These are phyloP conservation scores for Danionella dracula DNA, from an alignment of 2,797 vertebrate genomes.

Conservation along the genomic window DNA sequence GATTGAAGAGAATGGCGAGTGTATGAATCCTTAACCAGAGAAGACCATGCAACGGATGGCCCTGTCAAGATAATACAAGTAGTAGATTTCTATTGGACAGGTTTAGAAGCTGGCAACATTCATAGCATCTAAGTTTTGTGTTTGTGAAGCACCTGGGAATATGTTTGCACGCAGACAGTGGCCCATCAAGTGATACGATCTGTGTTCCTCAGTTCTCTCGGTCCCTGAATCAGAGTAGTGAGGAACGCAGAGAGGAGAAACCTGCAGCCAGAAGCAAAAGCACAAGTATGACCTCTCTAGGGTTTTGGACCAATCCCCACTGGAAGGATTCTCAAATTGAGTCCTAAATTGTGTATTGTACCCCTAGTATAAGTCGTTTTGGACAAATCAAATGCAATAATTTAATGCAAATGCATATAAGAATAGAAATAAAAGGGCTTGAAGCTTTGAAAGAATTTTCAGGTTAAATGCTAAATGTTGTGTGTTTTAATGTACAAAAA, in stretches of 20 bases:
- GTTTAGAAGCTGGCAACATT: neutral
- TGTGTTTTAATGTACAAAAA: too few relatives aligned
- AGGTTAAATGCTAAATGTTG: too few relatives aligned
- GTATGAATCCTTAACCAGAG: slow-evolving; percentile 46
- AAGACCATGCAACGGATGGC: slow-evolving; percentile 35
- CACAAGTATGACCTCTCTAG: too few relatives aligned
- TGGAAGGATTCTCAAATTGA: too few relatives aligned
- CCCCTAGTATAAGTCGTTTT: too few relatives aligned
- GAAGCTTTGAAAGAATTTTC: too few relatives aligned
- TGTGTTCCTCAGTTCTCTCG: neutral
- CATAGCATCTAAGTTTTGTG: neutral
- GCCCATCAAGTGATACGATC: slow-evolving; percentile 44
- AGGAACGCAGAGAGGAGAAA: slow-evolving; percentile 31
- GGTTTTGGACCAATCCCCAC: too few relatives aligned
- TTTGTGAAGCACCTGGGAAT: slow-evolving; percentile 46
- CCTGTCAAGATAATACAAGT: slow-evolving; percentile 26
- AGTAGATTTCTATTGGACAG: neutral
- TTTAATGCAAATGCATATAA: too few relatives aligned
- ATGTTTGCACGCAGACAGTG: slow-evolving; percentile 45
- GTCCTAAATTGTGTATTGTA: too few relatives aligned
- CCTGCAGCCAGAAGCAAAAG: slow-evolving; percentile 15
- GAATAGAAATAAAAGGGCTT: too few relatives aligned
- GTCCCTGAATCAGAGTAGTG: slow-evolving; percentile 36
- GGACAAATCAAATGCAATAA: too few relatives aligned
- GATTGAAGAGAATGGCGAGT: slow-evolving; percentile 24